Percentiles rank a stretch among this genome's conserved stretches.
These are phyloP conservation scores for Esox masquinongy DNA, from an alignment of 2,797 vertebrate genomes.

Conservation along the genomic window DNA sequence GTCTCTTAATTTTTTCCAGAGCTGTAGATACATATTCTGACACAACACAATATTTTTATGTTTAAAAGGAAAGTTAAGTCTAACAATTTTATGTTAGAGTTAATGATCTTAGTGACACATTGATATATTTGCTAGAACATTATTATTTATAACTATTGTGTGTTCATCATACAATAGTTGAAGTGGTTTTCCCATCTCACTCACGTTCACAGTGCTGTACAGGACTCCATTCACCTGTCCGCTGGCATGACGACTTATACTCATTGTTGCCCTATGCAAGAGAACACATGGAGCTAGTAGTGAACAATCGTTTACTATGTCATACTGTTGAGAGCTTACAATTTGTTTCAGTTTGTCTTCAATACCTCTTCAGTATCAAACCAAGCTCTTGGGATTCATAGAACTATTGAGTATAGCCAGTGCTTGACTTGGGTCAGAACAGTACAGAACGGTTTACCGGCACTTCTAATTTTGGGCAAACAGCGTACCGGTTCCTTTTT, in stretches of 20 bases:
- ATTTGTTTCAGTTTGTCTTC: neutral
- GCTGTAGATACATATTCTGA: too few species aligned
- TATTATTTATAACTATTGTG: neutral
- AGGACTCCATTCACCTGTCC: slow-evolving; percentile 67
- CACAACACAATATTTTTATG: too few species aligned
- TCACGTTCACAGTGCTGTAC: slow-evolving; percentile 64
- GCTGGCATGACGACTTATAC: slow-evolving; percentile 60
- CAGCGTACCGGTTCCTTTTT: too few species aligned
- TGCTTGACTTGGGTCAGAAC: too few species aligned
- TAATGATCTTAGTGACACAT: too few species aligned
- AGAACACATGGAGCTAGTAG: slow-evolving; percentile 7
- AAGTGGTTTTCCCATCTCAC: slow-evolving; percentile 24
- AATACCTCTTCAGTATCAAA: neutral
- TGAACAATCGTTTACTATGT: neutral
- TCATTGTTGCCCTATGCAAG: slow-evolving; percentile 18
- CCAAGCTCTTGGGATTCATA: neutral
- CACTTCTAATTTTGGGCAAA: too few species aligned
- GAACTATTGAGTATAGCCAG: too few species aligned
- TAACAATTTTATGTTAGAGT: too few species aligned
- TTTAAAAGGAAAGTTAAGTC: too few species aligned
- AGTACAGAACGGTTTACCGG: too few species aligned
- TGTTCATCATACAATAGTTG: neutral
- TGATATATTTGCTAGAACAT: neutral
- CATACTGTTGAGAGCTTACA: neutral
- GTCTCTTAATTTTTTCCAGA: too few species aligned